These are phyloP conservation scores for Drosophila incognita DNA, from an alignment of 2,888 invertebrate genomes.

Conservation along the genomic window DNA sequence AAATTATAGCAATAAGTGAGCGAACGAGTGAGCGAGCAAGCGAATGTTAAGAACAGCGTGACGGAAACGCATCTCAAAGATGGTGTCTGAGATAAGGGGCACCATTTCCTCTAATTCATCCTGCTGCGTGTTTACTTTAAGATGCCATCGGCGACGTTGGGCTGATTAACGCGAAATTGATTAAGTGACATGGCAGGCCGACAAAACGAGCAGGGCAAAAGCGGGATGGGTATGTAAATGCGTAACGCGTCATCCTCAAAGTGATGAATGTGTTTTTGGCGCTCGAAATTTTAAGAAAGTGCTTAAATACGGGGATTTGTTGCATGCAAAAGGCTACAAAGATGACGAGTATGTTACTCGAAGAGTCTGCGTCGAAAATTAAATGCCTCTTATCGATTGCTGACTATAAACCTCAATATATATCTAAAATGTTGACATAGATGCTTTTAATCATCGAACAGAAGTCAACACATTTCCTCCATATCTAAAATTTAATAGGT, in stretches of 20 bases:
- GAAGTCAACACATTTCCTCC: neutral
- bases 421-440: neutral
- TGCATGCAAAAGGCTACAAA: conserved; percentile 4
- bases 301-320: neutral
- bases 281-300: conserved; percentile 16
- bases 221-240: conserved; percentile 11
- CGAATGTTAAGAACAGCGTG: conserved; percentile 38
- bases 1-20: conserved; percentile 79
- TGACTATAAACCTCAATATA: neutral
- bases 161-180: conserved; percentile 80
- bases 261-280: conserved; percentile 70
- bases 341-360: conserved; percentile 7
- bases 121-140: conserved; percentile 72
- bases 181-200: conserved; percentile 71
- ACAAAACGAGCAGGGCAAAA: neutral
- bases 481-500: neutral
- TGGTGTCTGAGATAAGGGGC: conserved; percentile 55
- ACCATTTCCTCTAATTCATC: conserved; percentile 45
- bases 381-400: neutral
- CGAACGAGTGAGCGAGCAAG: conserved; percentile 16
- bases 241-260: conserved; percentile 37
- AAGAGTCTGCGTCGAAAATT: neutral
- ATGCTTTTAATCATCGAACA: neutral
- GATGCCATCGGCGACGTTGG: conserved; percentile 77
- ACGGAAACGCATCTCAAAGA: conserved; percentile 64